A percentile compares a stretch with the other conserved stretches of the same genome.
These are phyloP conservation scores for Prionailurus bengalensis DNA, from an alignment of 2,113 vertebrate genomes.

Conservation along the genomic window DNA sequence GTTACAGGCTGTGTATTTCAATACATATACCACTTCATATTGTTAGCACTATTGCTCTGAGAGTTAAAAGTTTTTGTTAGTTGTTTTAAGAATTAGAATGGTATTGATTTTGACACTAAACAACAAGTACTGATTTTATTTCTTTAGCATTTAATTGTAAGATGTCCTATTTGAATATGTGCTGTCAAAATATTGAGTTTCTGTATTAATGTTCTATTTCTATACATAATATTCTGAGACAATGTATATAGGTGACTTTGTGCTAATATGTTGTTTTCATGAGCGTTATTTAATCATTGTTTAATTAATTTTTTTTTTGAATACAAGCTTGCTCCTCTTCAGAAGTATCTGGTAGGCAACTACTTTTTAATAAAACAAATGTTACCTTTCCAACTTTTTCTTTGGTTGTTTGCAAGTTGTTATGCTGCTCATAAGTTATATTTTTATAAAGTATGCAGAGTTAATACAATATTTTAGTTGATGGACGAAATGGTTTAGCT, in stretches of 20 bases:
- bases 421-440: slow-evolving; percentile 22
- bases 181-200: slow-evolving; percentile 58
- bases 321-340: slow-evolving; percentile 76
- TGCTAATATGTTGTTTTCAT: slow-evolving; percentile 50
- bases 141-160: slow-evolving; percentile 57
- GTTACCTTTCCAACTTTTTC: slow-evolving; percentile 59
- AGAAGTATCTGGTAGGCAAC: slow-evolving; percentile 80
- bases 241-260: slow-evolving; percentile 47
- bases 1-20: slow-evolving; percentile 1
- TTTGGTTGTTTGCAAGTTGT: slow-evolving; percentile 59
- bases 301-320: slow-evolving; percentile 75
- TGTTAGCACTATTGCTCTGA: neutral
- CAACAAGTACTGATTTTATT: slow-evolving; percentile 54
- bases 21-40: neutral
- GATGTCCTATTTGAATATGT: slow-evolving; percentile 51
- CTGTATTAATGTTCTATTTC: slow-evolving; percentile 59
- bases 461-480: slow-evolving; percentile 62
- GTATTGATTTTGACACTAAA: slow-evolving; percentile 35
- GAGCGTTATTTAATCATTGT: slow-evolving; percentile 74
- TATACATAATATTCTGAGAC: slow-evolving; percentile 45
- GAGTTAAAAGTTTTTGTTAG: slow-evolving; percentile 46
- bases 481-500: slow-evolving; percentile 16
- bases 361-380: slow-evolving; percentile 77
- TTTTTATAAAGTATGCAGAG: slow-evolving; percentile 19
- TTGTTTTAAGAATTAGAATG: slow-evolving; percentile 49